Evolutionary conservation across 2,113 vertebrate species (phyloP).

Genomic region (Salvelinus fontinalis): DNA sequence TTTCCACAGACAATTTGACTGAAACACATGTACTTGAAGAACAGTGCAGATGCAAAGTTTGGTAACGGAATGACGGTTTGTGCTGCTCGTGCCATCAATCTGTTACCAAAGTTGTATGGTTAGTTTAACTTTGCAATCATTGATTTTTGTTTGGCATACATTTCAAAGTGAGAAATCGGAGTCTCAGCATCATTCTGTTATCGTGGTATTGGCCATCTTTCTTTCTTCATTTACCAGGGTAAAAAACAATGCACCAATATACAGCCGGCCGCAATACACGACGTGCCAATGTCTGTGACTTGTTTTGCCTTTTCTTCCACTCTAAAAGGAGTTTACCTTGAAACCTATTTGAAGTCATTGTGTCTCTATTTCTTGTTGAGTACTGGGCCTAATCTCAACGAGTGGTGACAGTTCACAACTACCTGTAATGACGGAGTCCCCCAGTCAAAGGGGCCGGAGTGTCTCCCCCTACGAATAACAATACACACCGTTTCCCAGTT

Average conservation of each 20-base stretch:
- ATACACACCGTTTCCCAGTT: constrained; percentile 70
- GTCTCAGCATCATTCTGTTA: too few relatives aligned
- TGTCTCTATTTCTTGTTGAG: constrained; percentile 70
- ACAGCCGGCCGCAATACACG: constrained; percentile 68
- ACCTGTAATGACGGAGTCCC: constrained; percentile 72
- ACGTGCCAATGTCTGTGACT: constrained; percentile 57
- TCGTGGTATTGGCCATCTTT: constrained; percentile 41
- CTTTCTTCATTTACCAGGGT: constrained; percentile 62
- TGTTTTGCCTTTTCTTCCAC: constrained; percentile 55
- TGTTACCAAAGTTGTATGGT: too few relatives aligned
- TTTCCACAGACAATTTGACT: too few relatives aligned
- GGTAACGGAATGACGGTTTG: too few relatives aligned
- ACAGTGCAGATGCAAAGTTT: too few relatives aligned
- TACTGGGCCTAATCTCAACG: constrained; percentile 70
- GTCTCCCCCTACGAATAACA: constrained; percentile 76
- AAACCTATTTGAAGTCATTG: constrained; percentile 82
- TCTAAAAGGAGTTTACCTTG: constrained; percentile 69
- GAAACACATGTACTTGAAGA: too few relatives aligned
- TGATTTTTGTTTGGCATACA: too few relatives aligned
- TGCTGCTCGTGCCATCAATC: too few relatives aligned
- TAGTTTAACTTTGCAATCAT: too few relatives aligned
- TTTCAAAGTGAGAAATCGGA: too few relatives aligned
- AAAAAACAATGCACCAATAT: constrained; percentile 72
- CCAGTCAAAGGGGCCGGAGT: constrained; percentile 66
- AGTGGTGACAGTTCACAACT: constrained; percentile 77